A percentile compares a stretch with the other conserved stretches of the same genome.
Conservation (phyloP, 2,797 vertebrate genomes). For the Sebastes cheni region DNA sequence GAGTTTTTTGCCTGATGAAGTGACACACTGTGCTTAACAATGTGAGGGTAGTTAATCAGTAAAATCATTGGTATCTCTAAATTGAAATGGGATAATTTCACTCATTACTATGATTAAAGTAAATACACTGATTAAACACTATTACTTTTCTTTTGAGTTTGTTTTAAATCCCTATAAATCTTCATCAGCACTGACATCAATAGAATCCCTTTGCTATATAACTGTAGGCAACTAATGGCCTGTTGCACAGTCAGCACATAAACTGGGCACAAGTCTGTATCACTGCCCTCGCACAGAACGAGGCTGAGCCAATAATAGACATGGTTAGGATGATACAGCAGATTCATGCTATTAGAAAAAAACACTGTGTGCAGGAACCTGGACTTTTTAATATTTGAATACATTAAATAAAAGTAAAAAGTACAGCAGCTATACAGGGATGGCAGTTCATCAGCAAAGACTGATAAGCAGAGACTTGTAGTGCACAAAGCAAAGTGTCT, state of each 20-base stretch:
- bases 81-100: conserved; percentile 1
- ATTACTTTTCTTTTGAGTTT: background rate
- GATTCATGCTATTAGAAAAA: conserved; percentile 27
- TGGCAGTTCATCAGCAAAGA: background rate
- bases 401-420: background rate
- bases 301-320: conserved; percentile 40
- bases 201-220: background rate
- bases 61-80: conserved; percentile 6
- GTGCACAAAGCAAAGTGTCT: background rate
- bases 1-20: background rate
- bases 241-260: conserved; percentile 41
- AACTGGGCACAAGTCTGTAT: conserved; percentile 14
- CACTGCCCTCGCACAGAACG: conserved; percentile 29
- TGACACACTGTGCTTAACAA: background rate
- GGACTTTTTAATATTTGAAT: background rate
- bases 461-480: background rate
- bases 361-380: background rate
- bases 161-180: background rate
- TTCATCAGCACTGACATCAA: background rate
- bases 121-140: conserved; percentile 1
- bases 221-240: background rate
- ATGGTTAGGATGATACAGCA: conserved; percentile 34
- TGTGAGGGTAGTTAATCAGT: background rate
- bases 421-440: background rate
- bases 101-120: conserved; percentile 4